Conservation (phyloP, 2,113 vertebrate genomes). For the Cettia cetti region DNA sequence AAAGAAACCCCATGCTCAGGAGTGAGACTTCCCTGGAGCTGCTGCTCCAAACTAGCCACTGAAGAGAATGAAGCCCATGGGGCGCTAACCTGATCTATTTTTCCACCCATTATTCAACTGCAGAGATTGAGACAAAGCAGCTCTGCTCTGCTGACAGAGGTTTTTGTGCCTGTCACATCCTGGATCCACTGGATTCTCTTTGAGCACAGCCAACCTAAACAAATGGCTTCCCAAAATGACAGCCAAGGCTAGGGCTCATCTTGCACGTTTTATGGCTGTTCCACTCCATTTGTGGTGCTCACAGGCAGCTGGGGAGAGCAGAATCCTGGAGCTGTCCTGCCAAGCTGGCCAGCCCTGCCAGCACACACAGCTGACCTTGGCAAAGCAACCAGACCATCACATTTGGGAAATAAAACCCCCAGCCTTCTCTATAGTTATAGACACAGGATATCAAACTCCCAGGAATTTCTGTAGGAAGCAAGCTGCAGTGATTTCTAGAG, state of each 20-base stretch:
- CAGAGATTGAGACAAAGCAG: not conserved
- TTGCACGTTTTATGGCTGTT: not conserved
- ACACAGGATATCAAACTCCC: not conserved
- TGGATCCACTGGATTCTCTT: not conserved
- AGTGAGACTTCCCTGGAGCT: not conserved
- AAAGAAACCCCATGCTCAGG: not conserved
- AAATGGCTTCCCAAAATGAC: not conserved
- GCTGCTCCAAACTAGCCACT: not conserved
- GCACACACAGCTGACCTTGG: not conserved
- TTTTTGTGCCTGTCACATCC: not conserved
- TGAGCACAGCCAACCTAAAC: not conserved
- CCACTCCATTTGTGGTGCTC: not conserved
- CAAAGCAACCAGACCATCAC: not conserved
- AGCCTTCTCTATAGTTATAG: not conserved
- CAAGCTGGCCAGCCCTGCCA: not conserved
- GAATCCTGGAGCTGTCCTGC: not conserved
- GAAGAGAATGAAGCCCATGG: not conserved
- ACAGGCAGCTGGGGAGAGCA: not conserved
- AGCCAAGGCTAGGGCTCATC: not conserved
- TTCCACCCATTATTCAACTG: not conserved
- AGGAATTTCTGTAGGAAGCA: not conserved
- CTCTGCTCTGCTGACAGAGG: not conserved
- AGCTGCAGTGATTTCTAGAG: not conserved
- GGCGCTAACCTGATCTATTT: not conserved
- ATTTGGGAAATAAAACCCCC: not conserved